Evolutionary conservation across 2,113 vertebrate species (phyloP), one percentile per base, ranked within the genome.

Genomic region (Nanorana parkeri): DNA sequence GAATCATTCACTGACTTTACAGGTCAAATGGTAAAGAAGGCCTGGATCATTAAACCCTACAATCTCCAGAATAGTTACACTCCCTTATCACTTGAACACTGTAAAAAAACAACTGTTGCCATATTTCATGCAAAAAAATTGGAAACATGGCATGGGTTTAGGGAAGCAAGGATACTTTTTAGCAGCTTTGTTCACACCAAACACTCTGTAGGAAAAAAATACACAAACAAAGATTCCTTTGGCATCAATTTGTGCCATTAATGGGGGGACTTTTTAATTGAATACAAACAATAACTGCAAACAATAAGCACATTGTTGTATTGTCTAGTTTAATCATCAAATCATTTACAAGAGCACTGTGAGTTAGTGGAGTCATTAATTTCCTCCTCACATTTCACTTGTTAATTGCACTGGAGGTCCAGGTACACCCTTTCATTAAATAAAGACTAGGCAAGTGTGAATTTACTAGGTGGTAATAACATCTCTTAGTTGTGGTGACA

Each of bases 391-490:
- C 17, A 56, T n/a, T 69, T 32, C 66, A 29, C 78, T 66, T 51
- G 78, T 80, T 80, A 80, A 80, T 69, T 80, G 61, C 67, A 79
- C 19, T 69, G 67, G 78, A 55, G 52, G 67, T 80, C 78, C 68
- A 69, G 67, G 55, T 80, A 80, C n/a, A 66, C 54, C 54, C 26
- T 47, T 58, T 32, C 55, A 69, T 55, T 47, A 80, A 69, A 80
- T 80, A 80, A 80, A 80, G 67, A 32, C 55, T 41, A 80, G 54
- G 66, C 66, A 69, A 80, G 78, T 80, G 78, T 80, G 78, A 80
- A 80, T 80, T 69, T 80, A 69, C 78, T 58, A 80, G 78, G 78
- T 80, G 78, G 78, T 80, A 80, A 80, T 80, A 80, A 80, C 78
- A 80, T 69, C 78, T 80, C 78, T 69, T 80, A 80, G 28, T 68